A percentile compares a stretch with the other conserved stretches of the same genome.
Conservation (phyloP, 1,140 invertebrate species). For the Cydia pomonella region DNA sequence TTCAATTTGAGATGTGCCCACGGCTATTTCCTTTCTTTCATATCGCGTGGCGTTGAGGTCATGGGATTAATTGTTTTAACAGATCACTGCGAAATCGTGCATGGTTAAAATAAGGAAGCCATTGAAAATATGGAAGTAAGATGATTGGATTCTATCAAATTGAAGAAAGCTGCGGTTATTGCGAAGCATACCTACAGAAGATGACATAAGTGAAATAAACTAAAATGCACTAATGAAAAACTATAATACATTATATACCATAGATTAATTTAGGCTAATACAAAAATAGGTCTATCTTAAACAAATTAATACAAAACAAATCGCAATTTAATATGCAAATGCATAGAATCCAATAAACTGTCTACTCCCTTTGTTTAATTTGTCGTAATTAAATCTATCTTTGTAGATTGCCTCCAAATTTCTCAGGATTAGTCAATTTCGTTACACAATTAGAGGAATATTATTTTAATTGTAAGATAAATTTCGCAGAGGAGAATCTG, state of each 20-base stretch:
- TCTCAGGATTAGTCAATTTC: background rate
- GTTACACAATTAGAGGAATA: background rate
- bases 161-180: background rate
- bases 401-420: background rate
- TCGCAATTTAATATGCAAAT: background rate
- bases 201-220: no score
- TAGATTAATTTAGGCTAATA: no score
- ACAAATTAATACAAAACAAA: background rate
- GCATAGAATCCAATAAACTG: background rate
- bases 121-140: background rate
- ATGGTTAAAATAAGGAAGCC: background rate
- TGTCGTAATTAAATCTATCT: conserved; percentile 4
- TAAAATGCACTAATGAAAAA: no score
- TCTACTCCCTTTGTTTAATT: background rate
- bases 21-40: conserved; percentile 23
- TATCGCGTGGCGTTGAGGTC: background rate
- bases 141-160: background rate
- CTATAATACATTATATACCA: no score
- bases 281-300: background rate
- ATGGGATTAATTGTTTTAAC: background rate
- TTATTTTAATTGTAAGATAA: background rate
- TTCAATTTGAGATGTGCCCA: conserved; percentile 26
- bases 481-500: background rate
- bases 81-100: background rate
- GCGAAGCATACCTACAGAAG: no score